A percentile compares a stretch with the other conserved stretches of the same genome.
phyloP scores from a whole-genome alignment of 2,888 invertebrate species.

The Macrophya alboannulata region DNA sequence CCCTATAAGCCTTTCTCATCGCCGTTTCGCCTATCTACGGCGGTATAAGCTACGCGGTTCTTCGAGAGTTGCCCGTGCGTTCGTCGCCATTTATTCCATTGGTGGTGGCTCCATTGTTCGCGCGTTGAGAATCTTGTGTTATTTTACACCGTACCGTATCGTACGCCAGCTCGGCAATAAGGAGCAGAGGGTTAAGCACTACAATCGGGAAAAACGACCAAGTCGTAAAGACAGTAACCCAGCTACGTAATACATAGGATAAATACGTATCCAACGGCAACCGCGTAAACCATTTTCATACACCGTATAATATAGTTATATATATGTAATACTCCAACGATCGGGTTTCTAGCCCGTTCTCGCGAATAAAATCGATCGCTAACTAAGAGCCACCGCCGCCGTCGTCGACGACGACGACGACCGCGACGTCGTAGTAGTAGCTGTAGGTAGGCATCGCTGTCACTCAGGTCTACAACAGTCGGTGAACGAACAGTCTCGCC shows the following conservation, averaged over 20 bases:
- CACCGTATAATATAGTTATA: background rate
- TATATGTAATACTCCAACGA: background rate
- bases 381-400: background rate
- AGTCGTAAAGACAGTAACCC: background rate
- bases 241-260: background rate
- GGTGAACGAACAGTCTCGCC: background rate
- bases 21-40: background rate
- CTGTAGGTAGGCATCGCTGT: background rate
- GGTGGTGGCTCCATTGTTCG: slow-evolving; percentile 19
- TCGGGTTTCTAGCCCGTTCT: slow-evolving; percentile 8
- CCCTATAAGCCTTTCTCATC: background rate
- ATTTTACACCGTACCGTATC: background rate
- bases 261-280: slow-evolving; percentile 34
- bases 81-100: slow-evolving; percentile 42
- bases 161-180: background rate
- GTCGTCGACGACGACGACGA: background rate
- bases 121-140: slow-evolving; percentile 31
- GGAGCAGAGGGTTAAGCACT: background rate
- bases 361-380: slow-evolving; percentile 31
- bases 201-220: too few species aligned
- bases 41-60: background rate
- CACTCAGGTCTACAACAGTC: background rate
- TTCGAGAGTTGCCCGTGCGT: background rate
- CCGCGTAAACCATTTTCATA: background rate
- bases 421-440: background rate